These are phyloP conservation scores for Clistopyga incitator DNA, from an alignment of 2,888 invertebrate species.

Conservation along the genomic window DNA sequence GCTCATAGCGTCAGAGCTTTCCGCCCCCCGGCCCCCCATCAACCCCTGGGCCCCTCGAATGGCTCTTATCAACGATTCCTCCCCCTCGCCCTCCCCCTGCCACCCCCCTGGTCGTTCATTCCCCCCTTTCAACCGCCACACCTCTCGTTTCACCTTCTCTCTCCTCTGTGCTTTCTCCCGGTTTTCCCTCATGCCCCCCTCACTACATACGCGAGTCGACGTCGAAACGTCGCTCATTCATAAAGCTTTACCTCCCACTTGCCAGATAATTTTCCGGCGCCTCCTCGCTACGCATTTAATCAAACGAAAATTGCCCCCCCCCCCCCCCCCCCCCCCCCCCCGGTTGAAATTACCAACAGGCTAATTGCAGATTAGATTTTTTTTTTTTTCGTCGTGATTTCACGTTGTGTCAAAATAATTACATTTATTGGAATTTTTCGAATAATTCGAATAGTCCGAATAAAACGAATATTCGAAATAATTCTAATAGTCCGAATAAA, in stretches of 20 bases:
- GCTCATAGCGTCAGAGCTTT: conserved; percentile 57
- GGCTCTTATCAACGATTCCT: conserved; percentile 45
- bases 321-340: too few relatives aligned
- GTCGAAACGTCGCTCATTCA: conserved; percentile 63
- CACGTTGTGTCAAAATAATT: too few relatives aligned
- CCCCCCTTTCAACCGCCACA: conserved; percentile 30
- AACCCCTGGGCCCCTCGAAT: neutral
- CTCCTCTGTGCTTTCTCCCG: neutral
- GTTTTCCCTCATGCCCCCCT: neutral
- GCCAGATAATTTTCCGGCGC: neutral
- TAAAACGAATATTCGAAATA: neutral
- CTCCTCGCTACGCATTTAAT: neutral
- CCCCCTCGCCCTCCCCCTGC: conserved; percentile 15
- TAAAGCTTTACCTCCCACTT: conserved; percentile 53
- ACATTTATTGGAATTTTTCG: neutral
- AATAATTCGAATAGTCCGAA: neutral
- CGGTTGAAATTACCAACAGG: neutral
- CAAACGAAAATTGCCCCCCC: neutral
- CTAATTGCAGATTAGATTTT: neutral
- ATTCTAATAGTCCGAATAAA: neutral
- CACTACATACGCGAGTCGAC: conserved; percentile 49
- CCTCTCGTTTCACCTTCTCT: conserved; percentile 36
- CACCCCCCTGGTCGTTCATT: conserved; percentile 31
- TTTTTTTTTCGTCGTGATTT: neutral
- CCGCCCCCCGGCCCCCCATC: neutral